Conservation (phyloP, 2,113 vertebrate species). For the Petaurus breviceps region DNA sequence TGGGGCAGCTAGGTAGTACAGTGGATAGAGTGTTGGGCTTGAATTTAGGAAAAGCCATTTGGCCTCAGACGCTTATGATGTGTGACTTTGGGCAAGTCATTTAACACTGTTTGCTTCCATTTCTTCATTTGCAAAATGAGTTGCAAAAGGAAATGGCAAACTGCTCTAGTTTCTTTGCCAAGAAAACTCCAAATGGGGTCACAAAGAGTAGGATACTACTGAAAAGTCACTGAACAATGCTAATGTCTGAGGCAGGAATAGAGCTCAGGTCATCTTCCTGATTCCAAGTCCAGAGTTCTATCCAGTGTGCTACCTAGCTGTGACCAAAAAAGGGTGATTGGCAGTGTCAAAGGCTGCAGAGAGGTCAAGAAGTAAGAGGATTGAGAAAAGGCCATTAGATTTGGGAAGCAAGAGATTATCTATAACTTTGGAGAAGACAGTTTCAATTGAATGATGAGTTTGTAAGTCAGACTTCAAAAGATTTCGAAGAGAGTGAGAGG, state of each 20-base stretch:
- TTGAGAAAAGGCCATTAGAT: background rate
- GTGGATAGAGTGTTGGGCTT: no score
- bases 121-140: background rate
- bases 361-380: background rate
- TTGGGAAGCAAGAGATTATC: background rate
- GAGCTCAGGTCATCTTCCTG: background rate
- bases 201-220: background rate
- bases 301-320: background rate
- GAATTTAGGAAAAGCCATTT: no score
- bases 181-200: background rate
- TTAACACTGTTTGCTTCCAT: background rate
- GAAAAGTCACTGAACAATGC: no score
- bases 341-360: background rate
- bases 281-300: background rate
- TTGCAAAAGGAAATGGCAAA: background rate
- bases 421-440: background rate
- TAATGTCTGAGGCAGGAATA: background rate
- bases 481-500: background rate
- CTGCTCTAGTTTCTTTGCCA: background rate
- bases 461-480: background rate
- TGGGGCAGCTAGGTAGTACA: no score
- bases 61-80: background rate
- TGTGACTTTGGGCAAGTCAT: background rate
- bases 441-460: background rate
- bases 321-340: background rate